Evolutionary conservation across 1,140 invertebrate species (phyloP).

Genomic region (Drosophila bipectinata): DNA sequence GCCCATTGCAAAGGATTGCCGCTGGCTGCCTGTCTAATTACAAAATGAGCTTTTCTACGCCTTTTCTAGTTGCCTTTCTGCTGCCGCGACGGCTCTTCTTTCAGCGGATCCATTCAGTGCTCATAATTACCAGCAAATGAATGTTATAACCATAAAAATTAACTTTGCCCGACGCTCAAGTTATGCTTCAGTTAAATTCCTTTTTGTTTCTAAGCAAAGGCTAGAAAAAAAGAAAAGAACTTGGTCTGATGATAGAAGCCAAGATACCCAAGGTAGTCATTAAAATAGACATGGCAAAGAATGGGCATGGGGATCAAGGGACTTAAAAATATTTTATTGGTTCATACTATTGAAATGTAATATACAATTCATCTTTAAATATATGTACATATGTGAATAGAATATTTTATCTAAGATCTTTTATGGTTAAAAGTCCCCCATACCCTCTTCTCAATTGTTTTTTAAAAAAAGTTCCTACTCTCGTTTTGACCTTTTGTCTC

Average conservation of each 20-base stretch:
- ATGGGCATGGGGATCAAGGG: neutral
- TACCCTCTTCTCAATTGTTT: conserved; percentile 6
- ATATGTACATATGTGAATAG: neutral
- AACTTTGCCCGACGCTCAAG: conserved; percentile 65
- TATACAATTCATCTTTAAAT: neutral
- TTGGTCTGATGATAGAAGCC: conserved; percentile 12
- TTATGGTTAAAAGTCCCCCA: neutral
- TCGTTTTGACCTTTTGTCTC: conserved; percentile 44
- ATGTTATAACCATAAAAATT: conserved; percentile 81
- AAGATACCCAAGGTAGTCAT: conserved; percentile 9
- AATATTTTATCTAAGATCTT: neutral
- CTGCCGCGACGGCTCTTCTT: conserved; percentile 7
- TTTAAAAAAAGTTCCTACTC: conserved; percentile 66
- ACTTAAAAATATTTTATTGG: neutral
- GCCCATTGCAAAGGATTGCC: conserved; percentile 55
- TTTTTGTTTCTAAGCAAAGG: conserved; percentile 42
- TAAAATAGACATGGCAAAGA: neutral
- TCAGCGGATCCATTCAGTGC: conserved; percentile 28
- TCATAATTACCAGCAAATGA: conserved; percentile 81
- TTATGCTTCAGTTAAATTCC: conserved; percentile 79
- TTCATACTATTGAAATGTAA: neutral
- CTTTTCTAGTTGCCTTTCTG: conserved; percentile 23
- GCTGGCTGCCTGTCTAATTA: conserved; percentile 78
- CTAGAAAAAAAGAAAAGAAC: conserved; percentile 15
- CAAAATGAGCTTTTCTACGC: conserved; percentile 65